A percentile compares a stretch with the other conserved stretches of the same genome.
These are phyloP conservation scores for Lithodes maja DNA, from an alignment of 2,888 invertebrate species.

Conservation along the genomic window DNA sequence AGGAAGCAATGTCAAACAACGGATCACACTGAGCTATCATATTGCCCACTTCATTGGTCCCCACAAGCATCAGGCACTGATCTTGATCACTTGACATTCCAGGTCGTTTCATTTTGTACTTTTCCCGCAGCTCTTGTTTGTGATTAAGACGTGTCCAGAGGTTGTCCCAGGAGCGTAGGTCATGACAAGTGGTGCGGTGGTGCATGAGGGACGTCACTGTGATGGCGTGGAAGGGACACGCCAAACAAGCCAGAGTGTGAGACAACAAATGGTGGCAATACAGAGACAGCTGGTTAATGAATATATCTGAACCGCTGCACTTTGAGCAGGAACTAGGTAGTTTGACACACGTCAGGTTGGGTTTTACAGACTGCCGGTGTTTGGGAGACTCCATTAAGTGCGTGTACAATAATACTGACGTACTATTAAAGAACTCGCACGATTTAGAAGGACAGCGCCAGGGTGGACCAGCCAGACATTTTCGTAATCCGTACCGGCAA, in stretches of 20 bases:
- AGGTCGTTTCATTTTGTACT: constrained; percentile 37
- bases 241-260: constrained; percentile 67
- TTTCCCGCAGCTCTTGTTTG: constrained; percentile 46
- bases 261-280: constrained; percentile 61
- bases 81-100: constrained; percentile 7
- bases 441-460: constrained; percentile 49
- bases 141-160: constrained; percentile 52
- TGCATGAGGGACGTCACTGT: constrained; percentile 56
- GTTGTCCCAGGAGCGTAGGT: constrained; percentile 57
- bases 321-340: constrained; percentile 44
- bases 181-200: constrained; percentile 65
- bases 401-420: constrained; percentile 32
- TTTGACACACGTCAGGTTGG: constrained; percentile 41
- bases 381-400: constrained; percentile 53
- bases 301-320: constrained; percentile 31
- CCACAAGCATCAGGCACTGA: constrained; percentile 53
- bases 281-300: constrained; percentile 39
- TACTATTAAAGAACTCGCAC: constrained; percentile 22
- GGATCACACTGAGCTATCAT: constrained; percentile 49
- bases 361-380: constrained; percentile 50
- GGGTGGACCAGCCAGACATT: constrained; percentile 43
- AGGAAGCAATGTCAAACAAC: constrained; percentile 5
- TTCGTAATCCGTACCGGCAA: constrained; percentile 35
- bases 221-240: constrained; percentile 57
- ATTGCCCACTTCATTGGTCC: constrained; percentile 26